Evolutionary conservation across 2,113 vertebrate species (phyloP), one percentile per base, ranked within the genome.

Genomic region (Tetrax tetrax): DNA sequence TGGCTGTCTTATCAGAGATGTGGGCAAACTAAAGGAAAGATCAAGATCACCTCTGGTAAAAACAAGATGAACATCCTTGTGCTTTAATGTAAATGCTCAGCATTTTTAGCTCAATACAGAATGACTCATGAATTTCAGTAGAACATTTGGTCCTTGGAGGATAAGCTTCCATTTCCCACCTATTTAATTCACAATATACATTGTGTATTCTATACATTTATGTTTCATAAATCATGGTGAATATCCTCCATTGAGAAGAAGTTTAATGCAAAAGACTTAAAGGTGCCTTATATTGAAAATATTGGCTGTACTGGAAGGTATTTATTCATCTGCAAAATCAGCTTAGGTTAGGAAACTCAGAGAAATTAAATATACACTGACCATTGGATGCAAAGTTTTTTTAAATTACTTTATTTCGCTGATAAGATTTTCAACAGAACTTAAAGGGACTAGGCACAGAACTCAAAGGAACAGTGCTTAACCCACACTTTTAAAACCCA

Each of bases 11-110:
- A 93, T 90, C 91, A 96, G 85, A 96, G 35, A 90, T 91, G 60
- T 93, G 89, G 94, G 97, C 90, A 97, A 96, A 97, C 81, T 80
- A 64, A 83, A 93, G 57, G 50, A 90, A 97, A 94, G 79, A 97
- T 95, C 85, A 97, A 96, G 89, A 95, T 94, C 45, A 82, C 43
- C 66, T 96, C 83, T 94, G 82, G 83, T 95, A 95, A 98, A 96
- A 96, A 81, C 57, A 97, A 95, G 87, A 90, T 94, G 72, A 96
- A 89, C 38, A 96, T 56, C 47, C 25, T n/a, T 59, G 53, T 50
- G 37, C 50, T 94, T 78, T 81, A 37, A 29, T 89, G 53, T 28
- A 94, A 90, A 89, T 88, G 35, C 29, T 79, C 70, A 93, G 29
- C 37, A 56, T 35, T 89, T 53, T 70, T 94, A 92, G 33, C 25